Percentiles rank a stretch among this genome's conserved stretches.
phyloP scores from a whole-genome alignment of 1,140 invertebrate species.

The Drosophila neocordata region DNA sequence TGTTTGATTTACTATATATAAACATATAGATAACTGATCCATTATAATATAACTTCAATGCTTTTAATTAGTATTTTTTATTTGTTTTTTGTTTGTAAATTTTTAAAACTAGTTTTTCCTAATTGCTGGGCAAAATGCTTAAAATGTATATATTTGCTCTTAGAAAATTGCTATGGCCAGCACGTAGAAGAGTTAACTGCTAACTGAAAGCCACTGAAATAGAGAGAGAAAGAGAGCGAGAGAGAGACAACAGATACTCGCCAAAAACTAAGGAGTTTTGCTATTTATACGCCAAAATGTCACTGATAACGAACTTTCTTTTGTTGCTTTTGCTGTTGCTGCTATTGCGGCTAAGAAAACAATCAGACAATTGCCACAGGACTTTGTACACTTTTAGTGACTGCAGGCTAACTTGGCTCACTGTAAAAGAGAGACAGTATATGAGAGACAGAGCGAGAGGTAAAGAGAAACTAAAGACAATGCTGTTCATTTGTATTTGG shows the following conservation, averaged over 20 bases:
- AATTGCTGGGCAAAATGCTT: constrained; percentile 36
- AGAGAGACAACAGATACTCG: not conserved
- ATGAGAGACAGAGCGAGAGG: not conserved
- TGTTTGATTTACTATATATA: no score
- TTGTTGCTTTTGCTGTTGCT: constrained; percentile 9
- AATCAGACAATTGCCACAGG: constrained; percentile 78
- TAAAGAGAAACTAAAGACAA: constrained; percentile 45
- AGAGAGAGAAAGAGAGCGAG: not conserved
- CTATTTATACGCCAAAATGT: constrained; percentile 67
- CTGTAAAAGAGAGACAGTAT: constrained; percentile 9
- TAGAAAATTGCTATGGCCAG: constrained; percentile 48
- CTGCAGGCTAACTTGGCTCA: constrained; percentile 47
- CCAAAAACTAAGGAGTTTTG: constrained; percentile 32
- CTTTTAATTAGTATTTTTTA: not conserved
- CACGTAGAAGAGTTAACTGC: constrained; percentile 49
- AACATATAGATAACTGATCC: not conserved
- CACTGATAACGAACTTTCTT: constrained; percentile 75
- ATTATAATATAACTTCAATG: not conserved
- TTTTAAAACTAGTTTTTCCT: constrained; percentile 1
- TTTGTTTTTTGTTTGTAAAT: not conserved
- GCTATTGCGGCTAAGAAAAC: constrained; percentile 72
- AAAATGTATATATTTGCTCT: constrained; percentile 44
- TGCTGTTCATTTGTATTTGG: constrained; percentile 76
- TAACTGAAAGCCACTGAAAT: constrained; percentile 13
- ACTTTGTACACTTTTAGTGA: constrained; percentile 63